Base-by-base conservation (phyloP, 2,888 invertebrate genomes). In the Tolmerus cingulatus region DNA sequence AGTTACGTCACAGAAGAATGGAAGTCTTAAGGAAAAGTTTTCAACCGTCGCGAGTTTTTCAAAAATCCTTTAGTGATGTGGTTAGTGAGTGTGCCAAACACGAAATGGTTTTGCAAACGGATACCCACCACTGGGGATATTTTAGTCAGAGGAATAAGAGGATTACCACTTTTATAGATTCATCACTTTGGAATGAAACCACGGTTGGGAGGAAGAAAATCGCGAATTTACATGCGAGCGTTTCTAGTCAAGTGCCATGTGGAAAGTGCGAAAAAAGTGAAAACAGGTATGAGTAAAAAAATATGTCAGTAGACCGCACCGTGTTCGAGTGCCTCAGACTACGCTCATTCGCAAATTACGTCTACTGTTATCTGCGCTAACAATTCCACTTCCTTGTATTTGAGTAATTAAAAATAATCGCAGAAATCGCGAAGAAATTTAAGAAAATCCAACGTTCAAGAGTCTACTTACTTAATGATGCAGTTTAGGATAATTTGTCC, bases 1-100 rank as follows among this genome's bases (percentile, higher is more conserved):
- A 95, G 88, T 93, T 95, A 93, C 93, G 95, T 3, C 92, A 92
- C 89, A 92, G 91, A 87, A 91, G 90, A 88, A 92, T 92, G 92
- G 92, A 91, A 89, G 88, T 92, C 77, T 90, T 92, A 82, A 91
- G 91, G 1, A 91, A 90, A 78, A 87, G 90, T 77, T 89, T 90
- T 40, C 88, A 91, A 87, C 91, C 90, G 78, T 90, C 91, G 88
- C 91, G 92, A 8, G 91, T 91, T 9, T 92, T 92, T 86, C 90
- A 37, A 19, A 76, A 77, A 74, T 74, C 66, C 12, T 27, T 84
- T 34, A 55, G 74, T 79, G 40, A 85, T 74, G 46, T 74, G n/a
- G 27, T 40, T 12, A 85, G 85, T 81, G 85, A 85, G 30, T 74
- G 85, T 27, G 16, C 85, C 9, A 86, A 87, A 84, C 87, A 88